These are phyloP conservation scores for Damaliscus lunatus DNA, from an alignment of 2,113 vertebrate species.

Conservation along the genomic window DNA sequence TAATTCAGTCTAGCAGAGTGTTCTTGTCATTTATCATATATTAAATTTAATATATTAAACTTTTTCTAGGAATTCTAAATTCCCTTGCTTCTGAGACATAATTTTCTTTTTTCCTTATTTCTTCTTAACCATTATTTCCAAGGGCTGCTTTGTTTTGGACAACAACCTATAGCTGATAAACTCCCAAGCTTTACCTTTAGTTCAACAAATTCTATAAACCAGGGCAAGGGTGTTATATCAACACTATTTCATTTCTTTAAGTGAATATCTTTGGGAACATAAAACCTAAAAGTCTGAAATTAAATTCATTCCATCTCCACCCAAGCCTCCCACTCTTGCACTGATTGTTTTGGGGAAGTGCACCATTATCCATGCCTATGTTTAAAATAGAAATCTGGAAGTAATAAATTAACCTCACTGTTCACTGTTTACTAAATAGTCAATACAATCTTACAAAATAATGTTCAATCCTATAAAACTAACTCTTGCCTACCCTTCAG, in stretches of 20 bases:
- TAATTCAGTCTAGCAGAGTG: neutral
- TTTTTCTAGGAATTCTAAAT: neutral
- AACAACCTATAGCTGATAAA: neutral
- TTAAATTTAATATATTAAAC: neutral
- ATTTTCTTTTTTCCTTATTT: neutral
- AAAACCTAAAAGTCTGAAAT: neutral
- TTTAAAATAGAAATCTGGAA: neutral
- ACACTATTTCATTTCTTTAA: neutral
- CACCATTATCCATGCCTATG: neutral
- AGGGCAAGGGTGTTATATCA: neutral
- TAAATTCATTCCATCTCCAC: neutral
- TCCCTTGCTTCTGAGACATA: neutral
- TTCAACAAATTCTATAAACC: neutral
- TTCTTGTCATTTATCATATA: neutral
- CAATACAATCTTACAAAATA: neutral
- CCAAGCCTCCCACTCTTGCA: neutral
- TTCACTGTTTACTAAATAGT: neutral
- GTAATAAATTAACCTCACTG: neutral
- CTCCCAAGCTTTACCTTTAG: neutral
- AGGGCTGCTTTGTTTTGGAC: neutral
- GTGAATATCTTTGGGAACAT: neutral
- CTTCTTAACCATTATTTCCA: neutral
- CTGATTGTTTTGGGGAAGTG: neutral
- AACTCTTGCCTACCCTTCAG: neutral
- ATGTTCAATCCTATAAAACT: neutral